Percentiles rank a stretch among this genome's conserved stretches.
Conservation (phyloP, 2,113 vertebrate genomes). For the Chaetodon auriga region DNA sequence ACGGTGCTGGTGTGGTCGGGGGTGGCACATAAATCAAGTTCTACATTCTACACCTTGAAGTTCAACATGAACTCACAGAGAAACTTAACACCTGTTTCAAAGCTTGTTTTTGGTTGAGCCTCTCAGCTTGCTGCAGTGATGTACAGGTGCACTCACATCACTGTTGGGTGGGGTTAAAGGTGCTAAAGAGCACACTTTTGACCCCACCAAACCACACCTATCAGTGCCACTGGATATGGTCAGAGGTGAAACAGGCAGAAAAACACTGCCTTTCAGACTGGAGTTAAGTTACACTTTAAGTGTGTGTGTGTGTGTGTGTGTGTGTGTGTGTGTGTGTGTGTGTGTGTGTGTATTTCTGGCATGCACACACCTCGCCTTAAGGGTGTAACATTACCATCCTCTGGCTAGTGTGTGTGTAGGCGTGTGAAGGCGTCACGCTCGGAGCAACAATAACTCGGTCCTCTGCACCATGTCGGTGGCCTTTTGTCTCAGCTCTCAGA, state of each 20-base stretch:
- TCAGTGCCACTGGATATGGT: neutral
- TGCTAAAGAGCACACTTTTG: neutral
- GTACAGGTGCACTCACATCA: neutral
- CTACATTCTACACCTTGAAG: too few species aligned
- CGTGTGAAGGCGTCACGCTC: constrained; percentile 39
- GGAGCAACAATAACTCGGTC: constrained; percentile 51
- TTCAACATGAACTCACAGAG: too few species aligned
- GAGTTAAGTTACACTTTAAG: constrained; percentile 10
- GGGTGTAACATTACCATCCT: constrained; percentile 64
- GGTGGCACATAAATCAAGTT: too few species aligned
- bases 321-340: constrained; percentile 2
- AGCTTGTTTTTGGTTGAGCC: too few species aligned
- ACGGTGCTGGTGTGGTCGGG: too few species aligned
- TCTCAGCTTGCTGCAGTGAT: too few species aligned
- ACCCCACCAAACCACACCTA: neutral
- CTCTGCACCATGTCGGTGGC: constrained; percentile 45
- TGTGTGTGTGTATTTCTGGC: neutral
- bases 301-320: neutral
- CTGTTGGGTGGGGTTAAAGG: neutral
- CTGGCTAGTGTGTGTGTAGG: constrained; percentile 43
- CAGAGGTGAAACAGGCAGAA: neutral
- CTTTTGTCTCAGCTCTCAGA: constrained; percentile 74
- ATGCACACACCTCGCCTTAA: constrained; percentile 36
- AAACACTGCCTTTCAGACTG: neutral
- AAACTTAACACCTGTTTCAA: too few species aligned